Evolutionary conservation across 30 jellyfish, hydroid and myxozoan species (phyloP).

Genomic region (Aurelia aurita): DNA sequence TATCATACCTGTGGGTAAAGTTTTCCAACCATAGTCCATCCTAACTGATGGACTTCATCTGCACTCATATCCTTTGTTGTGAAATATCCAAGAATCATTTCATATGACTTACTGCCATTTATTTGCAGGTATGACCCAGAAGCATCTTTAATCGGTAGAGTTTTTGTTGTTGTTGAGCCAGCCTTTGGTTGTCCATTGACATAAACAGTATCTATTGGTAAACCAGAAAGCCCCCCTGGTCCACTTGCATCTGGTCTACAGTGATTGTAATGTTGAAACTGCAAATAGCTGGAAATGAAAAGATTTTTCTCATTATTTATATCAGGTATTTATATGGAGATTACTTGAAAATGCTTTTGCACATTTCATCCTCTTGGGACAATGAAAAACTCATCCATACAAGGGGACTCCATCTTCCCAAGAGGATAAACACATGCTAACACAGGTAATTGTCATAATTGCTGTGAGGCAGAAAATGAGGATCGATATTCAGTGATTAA

Average conservation of each 20-base stretch:
- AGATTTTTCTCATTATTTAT: not conserved
- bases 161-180: conserved; percentile 51
- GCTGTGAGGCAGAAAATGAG: too few species aligned
- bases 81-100: conserved; percentile 81
- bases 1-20: conserved; percentile 92
- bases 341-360: too few species aligned
- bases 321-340: too few species aligned
- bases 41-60: conserved; percentile 78
- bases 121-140: conserved; percentile 39
- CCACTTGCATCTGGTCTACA: conserved; percentile 94
- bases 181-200: conserved; percentile 57
- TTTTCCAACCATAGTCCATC: conserved; percentile 76
- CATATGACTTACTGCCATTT: conserved; percentile 88
- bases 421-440: too few species aligned
- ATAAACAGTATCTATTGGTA: conserved; percentile 81
- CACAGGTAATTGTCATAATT: too few species aligned
- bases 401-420: too few species aligned
- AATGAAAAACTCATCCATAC: too few species aligned
- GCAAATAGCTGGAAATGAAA: conserved; percentile 70
- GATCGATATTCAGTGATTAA: too few species aligned
- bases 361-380: too few species aligned
- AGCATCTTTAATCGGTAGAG: conserved; percentile 61
- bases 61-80: conserved; percentile 86
- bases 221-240: conserved; percentile 91
- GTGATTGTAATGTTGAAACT: conserved; percentile 79